Evolutionary conservation across 1,140 invertebrate genomes (phyloP).

Genomic region (Marisa cornuarietis): DNA sequence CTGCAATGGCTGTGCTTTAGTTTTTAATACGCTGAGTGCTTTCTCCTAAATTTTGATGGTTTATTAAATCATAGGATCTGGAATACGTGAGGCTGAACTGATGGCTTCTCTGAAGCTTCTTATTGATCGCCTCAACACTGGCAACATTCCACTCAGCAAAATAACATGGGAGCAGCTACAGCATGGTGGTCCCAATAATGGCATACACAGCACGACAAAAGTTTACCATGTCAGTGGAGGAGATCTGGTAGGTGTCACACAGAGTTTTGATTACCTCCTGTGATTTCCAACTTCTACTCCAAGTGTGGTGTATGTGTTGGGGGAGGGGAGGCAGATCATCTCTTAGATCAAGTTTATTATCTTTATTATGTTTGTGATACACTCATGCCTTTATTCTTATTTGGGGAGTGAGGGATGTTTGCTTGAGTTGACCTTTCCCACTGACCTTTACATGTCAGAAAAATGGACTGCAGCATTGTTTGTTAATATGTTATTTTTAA

Average conservation of each 20-base stretch:
- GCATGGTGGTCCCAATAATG: constrained; percentile 28
- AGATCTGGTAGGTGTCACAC: background rate
- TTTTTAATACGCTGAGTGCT: background rate
- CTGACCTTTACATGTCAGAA: no score
- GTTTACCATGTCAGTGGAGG: constrained; percentile 15
- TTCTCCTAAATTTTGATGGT: background rate
- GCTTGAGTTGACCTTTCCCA: no score
- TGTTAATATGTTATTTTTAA: no score
- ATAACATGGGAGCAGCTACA: constrained; percentile 47
- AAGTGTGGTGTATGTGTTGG: background rate
- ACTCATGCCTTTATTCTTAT: background rate
- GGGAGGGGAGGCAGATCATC: background rate
- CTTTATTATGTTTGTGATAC: background rate
- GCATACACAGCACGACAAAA: constrained; percentile 1
- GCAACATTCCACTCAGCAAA: constrained; percentile 54
- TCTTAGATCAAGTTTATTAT: background rate
- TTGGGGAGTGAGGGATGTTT: background rate
- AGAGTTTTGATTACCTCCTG: background rate
- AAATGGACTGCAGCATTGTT: no score
- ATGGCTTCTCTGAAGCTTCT: constrained; percentile 57
- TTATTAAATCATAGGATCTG: constrained; percentile 29
- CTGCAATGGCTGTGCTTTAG: no score
- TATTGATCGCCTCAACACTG: constrained; percentile 56
- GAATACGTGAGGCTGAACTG: constrained; percentile 54
- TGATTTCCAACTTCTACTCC: background rate